Base-by-base conservation (phyloP, 2,888 invertebrate species). In the Standfussiana lucernea region DNA sequence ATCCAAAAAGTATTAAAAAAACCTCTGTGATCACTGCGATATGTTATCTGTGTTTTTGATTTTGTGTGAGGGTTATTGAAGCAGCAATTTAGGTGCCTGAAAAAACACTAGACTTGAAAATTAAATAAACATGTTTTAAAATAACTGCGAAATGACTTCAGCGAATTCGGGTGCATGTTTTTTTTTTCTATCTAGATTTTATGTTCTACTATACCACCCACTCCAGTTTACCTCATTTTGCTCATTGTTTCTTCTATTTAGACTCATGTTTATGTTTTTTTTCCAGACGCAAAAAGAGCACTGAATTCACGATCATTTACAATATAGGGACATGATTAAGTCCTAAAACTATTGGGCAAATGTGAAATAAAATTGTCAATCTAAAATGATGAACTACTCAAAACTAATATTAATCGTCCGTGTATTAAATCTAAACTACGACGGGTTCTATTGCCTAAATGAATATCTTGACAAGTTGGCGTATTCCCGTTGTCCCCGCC, bases 1-100 rank as follows among this genome's bases (percentile, higher is more conserved):
- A 24, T 45, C 8, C 13, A 67, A 47, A 70, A 61, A 13, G 4
- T 42, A 45, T 69, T 35, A 24, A 24, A 82, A 59, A 61, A 45
- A 40, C 32, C 66, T 71, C 28, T 50, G 35, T 42, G 13, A 28
- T 40, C 28, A 45, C 13, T 56, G 10, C 13, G 1, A 18, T 61
- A n/a, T 28, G 4, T n/a, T 40, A 37, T 42, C 7, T 37, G 13
- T 74, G n/a, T 45, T 75, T 73, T 56, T 72, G 6, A 67, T 53
- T 37, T 79, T 24, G 13, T 32, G 15, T 64, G 21, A 47, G 37
- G 15, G 37, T 56, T 53, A 61, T 62, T 62, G 28, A n/a, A 80
- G 3, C 28, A 24, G 35, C 1, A 40, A 61, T 66, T 47, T 61
- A 28, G 28, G 35, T 32, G 32, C 13, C 28, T 35, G 10, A 28